Percentiles rank a stretch among this genome's conserved stretches.
These are phyloP conservation scores for Gymnogyps californianus DNA, from an alignment of 2,113 vertebrate genomes.

Conservation along the genomic window DNA sequence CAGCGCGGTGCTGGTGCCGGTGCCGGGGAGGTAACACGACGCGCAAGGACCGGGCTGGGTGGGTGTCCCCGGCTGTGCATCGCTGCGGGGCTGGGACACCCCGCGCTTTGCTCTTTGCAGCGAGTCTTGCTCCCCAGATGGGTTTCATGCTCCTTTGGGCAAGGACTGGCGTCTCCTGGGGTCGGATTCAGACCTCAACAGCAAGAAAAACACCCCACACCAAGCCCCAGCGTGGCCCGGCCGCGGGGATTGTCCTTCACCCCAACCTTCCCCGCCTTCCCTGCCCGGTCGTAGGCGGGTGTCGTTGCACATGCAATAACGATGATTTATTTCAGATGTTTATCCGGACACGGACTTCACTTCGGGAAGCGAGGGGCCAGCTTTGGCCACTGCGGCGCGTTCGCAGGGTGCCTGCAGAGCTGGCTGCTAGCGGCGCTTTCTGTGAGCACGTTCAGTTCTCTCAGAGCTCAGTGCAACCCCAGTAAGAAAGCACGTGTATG, in stretches of 20 bases:
- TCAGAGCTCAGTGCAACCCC: not conserved
- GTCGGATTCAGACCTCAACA: not conserved
- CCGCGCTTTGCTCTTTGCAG: not conserved
- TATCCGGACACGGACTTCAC: fast-evolving
- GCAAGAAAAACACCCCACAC: not conserved
- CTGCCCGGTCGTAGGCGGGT: fast-evolving
- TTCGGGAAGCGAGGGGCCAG: not conserved
- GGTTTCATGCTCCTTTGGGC: not conserved
- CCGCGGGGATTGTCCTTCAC: fast-evolving
- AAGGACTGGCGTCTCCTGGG: not conserved
- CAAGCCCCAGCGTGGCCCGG: fast-evolving
- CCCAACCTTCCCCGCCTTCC: not conserved
- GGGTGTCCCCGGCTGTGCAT: not conserved
- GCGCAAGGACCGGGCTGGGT: fast-evolving
- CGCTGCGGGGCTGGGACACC: fast-evolving
- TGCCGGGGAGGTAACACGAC: fast-evolving
- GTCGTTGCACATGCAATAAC: fast-evolving
- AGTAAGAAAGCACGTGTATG: not conserved
- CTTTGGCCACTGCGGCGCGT: fast-evolving
- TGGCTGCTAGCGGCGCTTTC: fast-evolving
- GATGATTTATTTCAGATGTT: not conserved
- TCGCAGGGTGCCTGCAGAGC: not conserved
- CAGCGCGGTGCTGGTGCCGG: not conserved
- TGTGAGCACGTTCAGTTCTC: too few species aligned
- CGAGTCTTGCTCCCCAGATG: not conserved